Evolutionary conservation across 2,797 vertebrate species (phyloP).

Genomic region (Sebastes reedi): DNA sequence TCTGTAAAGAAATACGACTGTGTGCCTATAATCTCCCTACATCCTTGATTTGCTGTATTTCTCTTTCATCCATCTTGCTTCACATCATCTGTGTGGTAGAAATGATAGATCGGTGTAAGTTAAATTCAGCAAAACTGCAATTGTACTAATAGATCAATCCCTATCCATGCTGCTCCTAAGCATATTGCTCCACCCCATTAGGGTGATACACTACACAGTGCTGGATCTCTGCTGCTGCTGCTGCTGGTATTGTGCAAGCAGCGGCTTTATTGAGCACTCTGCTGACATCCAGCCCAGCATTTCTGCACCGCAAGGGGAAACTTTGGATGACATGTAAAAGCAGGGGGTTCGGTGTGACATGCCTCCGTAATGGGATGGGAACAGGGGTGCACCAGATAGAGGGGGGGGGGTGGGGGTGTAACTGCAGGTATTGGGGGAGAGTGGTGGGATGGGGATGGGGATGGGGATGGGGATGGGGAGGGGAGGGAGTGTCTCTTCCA

Average conservation of each 20-base stretch:
- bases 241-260: conserved; percentile 59
- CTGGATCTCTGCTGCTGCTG: conserved; percentile 45
- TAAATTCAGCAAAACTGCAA: conserved; percentile 71
- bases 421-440: conserved; percentile 61
- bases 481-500: conserved; percentile 63
- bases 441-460: conserved; percentile 52
- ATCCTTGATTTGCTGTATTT: conserved; percentile 29
- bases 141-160: conserved; percentile 71
- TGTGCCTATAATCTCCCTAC: neutral
- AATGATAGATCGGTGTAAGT: conserved; percentile 72
- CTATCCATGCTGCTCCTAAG: conserved; percentile 66
- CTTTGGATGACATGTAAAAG: conserved; percentile 90
- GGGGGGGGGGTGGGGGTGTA: conserved; percentile 65
- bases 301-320: conserved; percentile 89
- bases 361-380: conserved; percentile 91
- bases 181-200: conserved; percentile 76
- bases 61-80: conserved; percentile 65
- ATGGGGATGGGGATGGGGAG: conserved; percentile 52
- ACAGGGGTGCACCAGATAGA: conserved; percentile 66
- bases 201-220: conserved; percentile 62
- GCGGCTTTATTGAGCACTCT: conserved; percentile 74
- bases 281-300: conserved; percentile 72
- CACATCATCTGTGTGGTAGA: conserved; percentile 53
- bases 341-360: conserved; percentile 83
- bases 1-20: conserved; percentile 9